Evolutionary conservation across 1,140 invertebrate genomes (phyloP).

Genomic region (Zaprionus camerounensis): DNA sequence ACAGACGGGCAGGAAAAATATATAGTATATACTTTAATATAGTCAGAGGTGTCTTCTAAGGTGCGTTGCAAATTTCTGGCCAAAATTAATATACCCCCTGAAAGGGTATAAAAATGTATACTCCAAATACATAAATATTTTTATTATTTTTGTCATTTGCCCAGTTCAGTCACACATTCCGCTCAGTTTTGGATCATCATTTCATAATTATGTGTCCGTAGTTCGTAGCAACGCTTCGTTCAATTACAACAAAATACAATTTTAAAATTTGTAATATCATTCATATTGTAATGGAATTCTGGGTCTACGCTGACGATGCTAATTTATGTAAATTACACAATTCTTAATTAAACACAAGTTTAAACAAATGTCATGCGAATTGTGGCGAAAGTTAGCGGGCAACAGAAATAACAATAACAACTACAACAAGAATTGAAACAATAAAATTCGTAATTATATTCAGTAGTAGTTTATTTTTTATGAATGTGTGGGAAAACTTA

Average conservation of each 20-base stretch:
- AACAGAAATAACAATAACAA: constrained; percentile 15
- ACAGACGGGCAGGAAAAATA: too few species aligned
- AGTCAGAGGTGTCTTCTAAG: too few species aligned
- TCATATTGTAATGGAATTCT: constrained; percentile 31
- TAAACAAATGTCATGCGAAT: constrained; percentile 58
- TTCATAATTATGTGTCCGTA: constrained; percentile 10
- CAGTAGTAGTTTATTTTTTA: constrained; percentile 34
- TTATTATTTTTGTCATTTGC: constrained; percentile 27
- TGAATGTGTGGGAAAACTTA: constrained; percentile 46
- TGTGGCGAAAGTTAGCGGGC: constrained; percentile 45
- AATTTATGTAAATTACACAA: constrained; percentile 69
- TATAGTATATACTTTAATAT: too few species aligned
- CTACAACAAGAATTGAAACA: constrained; percentile 34
- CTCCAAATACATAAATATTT: constrained; percentile 9
- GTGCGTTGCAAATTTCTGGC: too few species aligned
- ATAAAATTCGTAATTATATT: constrained; percentile 48
- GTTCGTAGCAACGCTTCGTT: constrained; percentile 17
- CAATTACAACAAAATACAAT: constrained; percentile 26
- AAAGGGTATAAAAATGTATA: background rate
- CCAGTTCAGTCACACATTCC: constrained; percentile 23
- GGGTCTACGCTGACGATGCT: constrained; percentile 28
- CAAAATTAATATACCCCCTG: too few species aligned
- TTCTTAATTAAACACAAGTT: constrained; percentile 64
- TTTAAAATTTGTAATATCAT: background rate
- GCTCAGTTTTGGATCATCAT: constrained; percentile 25